Evolutionary conservation across 1,140 invertebrate species (phyloP).

Genomic region (Aphaenogaster ashmeadi): DNA sequence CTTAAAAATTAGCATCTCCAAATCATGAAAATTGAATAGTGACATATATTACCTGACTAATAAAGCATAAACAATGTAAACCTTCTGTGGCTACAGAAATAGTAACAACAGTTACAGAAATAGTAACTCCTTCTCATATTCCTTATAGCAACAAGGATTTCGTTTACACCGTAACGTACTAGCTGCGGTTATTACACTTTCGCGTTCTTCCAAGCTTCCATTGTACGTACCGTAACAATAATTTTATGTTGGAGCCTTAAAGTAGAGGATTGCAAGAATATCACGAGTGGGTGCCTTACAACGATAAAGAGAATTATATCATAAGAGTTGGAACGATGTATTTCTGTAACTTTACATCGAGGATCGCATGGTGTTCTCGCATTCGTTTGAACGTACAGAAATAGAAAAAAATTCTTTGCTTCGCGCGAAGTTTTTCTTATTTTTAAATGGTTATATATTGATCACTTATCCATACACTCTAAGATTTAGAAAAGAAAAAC

Average conservation of each 20-base stretch:
- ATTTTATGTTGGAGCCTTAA: constrained; percentile 55
- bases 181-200: constrained; percentile 38
- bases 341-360: constrained; percentile 48
- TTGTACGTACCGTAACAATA: constrained; percentile 54
- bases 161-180: constrained; percentile 37
- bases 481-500: not conserved
- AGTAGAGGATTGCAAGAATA: constrained; percentile 35
- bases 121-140: constrained; percentile 2
- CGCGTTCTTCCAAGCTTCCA: constrained; percentile 17
- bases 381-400: not conserved
- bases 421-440: not conserved
- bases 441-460: not conserved
- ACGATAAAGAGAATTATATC: constrained; percentile 56
- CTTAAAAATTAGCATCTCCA: not conserved
- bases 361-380: not conserved
- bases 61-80: not conserved
- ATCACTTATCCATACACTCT: not conserved
- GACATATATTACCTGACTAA: not conserved
- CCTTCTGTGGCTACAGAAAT: not conserved
- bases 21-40: not conserved
- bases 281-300: constrained; percentile 10
- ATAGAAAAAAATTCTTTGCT: constrained; percentile 41
- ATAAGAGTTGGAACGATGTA: constrained; percentile 39
- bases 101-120: not conserved
- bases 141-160: constrained; percentile 49